Base-by-base conservation (phyloP, 2,888 invertebrate species). In the Hyposoter dolosus region DNA sequence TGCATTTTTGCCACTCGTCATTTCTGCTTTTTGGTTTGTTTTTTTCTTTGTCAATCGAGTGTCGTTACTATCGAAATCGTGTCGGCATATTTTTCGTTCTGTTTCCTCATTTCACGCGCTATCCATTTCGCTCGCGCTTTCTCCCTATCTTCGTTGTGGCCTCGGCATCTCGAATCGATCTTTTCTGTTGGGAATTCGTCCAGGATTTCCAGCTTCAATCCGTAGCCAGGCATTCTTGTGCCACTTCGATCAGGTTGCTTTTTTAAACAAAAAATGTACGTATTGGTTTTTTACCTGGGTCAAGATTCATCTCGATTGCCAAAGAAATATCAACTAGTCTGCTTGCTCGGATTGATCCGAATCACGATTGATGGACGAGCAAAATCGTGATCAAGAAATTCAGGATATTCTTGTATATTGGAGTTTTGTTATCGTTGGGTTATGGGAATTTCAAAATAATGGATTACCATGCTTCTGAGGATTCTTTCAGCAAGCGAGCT, bases 121-220 rank as follows among this genome's bases (percentile, higher is more conserved):
- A 90, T 88, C 93, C 93, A 93, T 81, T 90, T 92, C 72, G 88
- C 91, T 75, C 89, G 88, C 12, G 90, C 87, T 19, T 88, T 86
- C 72, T 89, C 84, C 10, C 90, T 89, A 56, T 82, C 84, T 43
- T 66, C 77, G 65, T 89, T 82, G 63, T 90, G 90, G 43, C 78
- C 88, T 6, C 65, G 68, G 43, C 82, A 78, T 71, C 82, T 71
- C 6, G 83, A 69, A 17, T 87, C 71, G 10, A 82, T 50, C n/a
- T 71, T 74, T 43, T 85, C 82, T 45, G 89, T 69, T 12, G 89
- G 87, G 68, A 91, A 92, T 43, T 86, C 74, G 3, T 87, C 82
- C 12, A 65, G 43, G 40, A 89, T 50, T 69, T 91, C 89, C 0
- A 78, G 56, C 74, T 92, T 87, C 9, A 85, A 23, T 35, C 88